Percentiles rank a stretch among this genome's conserved stretches.
Conservation (phyloP, 2,113 vertebrate genomes). For the Ibidorhyncha struthersii region DNA sequence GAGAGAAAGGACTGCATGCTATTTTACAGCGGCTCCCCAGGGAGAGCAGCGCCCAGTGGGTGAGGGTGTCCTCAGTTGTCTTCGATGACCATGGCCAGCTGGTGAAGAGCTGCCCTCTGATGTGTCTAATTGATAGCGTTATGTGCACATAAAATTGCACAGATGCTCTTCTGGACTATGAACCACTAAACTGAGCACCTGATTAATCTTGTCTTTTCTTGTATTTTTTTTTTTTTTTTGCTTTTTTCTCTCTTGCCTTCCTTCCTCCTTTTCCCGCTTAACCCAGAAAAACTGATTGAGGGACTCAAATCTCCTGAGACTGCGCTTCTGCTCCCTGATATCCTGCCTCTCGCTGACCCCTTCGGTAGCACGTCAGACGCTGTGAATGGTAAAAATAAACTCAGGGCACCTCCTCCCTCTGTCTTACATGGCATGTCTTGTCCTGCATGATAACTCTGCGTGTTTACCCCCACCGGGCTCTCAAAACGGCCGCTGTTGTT, state of each 20-base stretch:
- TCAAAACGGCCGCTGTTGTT: not conserved
- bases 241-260: conserved; percentile 28
- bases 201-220: conserved; percentile 1
- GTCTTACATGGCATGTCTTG: not conserved
- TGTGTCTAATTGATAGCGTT: fast-evolving
- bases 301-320: conserved; percentile 90
- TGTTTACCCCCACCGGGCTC: not conserved
- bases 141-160: not conserved
- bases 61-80: not conserved
- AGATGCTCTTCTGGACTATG: not conserved
- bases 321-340: conserved; percentile 87
- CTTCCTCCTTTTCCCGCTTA: conserved; percentile 56
- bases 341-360: conserved; percentile 87
- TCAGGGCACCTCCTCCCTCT: not conserved
- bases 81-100: fast-evolving
- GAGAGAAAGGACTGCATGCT: not conserved
- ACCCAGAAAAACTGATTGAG: conserved; percentile 92
- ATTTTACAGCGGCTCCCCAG: fast-evolving
- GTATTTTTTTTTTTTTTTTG: not conserved
- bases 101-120: not conserved
- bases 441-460: not conserved
- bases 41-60: not conserved
- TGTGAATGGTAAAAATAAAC: conserved; percentile 76
- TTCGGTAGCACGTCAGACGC: conserved; percentile 84
- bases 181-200: not conserved